Evolutionary conservation across 2,888 invertebrate species (phyloP), one percentile per base, ranked within the genome.

Genomic region (Petrolisthes manimaculis): DNA sequence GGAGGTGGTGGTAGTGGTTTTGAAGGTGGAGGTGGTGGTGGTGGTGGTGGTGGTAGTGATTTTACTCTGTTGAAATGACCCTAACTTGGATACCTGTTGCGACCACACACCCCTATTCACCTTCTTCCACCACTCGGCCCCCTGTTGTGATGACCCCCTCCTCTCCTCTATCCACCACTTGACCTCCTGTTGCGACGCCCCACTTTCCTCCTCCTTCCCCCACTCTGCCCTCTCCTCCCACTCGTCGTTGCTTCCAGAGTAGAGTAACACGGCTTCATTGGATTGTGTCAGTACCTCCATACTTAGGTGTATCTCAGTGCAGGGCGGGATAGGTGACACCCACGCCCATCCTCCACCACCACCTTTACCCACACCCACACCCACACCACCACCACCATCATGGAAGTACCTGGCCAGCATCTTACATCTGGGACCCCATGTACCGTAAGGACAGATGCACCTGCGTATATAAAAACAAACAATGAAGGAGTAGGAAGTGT

Each of bases 271-370:
- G 4, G 97, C 97, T 93, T 96, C 95, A 78, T 95, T 95, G 54
- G 94, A 94, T 92, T 95, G 94, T 0, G 98, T 96, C 75, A 96
- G 95, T 92, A 99, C 95, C 91, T 97, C 96, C 89, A 99, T 92
- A 89, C 96, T 95, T 86, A 98, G 95, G 91, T 95, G 95, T 0
- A 97, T 96, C 88, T 96, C 96, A 91, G 96, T 96, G 93, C 99
- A 99, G 5, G 97, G 95, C 56, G 97, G 95, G 67, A 98, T 95
- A 0, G 97, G 95, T 0, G 96, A 95, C 94, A 97, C 98, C 94
- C 98, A 96, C 0, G 98, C 98, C 95, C 96, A 99, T 12, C 56
- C 81, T 6, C 86, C 86, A 54, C 18, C 80, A 69, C 61, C 5
- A 37, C n/a, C 9, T 55, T 24, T 55, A 77, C 75, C 67, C 55